These are phyloP conservation scores for Lethenteron reissneri DNA, from an alignment of 2,113 vertebrate species.

Conservation along the genomic window DNA sequence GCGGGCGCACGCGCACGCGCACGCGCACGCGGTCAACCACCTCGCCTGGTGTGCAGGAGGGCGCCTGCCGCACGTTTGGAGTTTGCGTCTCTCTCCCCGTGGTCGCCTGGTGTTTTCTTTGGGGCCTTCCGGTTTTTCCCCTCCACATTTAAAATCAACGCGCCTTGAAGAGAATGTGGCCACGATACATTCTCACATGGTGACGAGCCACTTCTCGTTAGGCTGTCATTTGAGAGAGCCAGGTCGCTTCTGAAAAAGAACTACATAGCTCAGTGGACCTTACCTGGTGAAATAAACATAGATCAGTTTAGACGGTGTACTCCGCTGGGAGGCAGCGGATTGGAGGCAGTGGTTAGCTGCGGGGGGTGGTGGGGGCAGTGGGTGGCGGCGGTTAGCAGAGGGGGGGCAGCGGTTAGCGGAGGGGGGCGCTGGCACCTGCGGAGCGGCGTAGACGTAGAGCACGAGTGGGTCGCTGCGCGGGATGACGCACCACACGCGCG, in stretches of 20 bases:
- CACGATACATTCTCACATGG: too few relatives aligned
- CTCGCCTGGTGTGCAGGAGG: neutral
- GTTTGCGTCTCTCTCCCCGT: neutral
- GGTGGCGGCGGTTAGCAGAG: too few relatives aligned
- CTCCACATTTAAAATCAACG: neutral
- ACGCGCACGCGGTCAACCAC: neutral
- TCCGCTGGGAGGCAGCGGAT: too few relatives aligned
- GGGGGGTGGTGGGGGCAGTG: too few relatives aligned
- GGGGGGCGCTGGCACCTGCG: constrained; percentile 21
- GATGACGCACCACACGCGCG: constrained; percentile 29
- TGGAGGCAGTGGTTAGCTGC: too few relatives aligned
- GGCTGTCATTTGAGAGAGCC: too few relatives aligned
- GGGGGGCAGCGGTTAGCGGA: too few relatives aligned
- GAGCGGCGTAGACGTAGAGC: constrained; percentile 30
- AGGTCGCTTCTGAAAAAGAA: too few relatives aligned
- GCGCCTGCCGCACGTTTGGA: neutral
- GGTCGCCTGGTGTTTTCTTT: neutral
- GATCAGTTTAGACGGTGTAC: too few relatives aligned
- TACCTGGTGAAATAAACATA: too few relatives aligned
- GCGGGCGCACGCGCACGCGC: constrained; percentile 7
- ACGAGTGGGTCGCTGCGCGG: constrained; percentile 26
- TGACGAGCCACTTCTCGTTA: too few relatives aligned
- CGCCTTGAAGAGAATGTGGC: neutral
- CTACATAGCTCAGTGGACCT: too few relatives aligned
- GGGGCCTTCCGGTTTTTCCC: neutral